Conservation (phyloP, 2,888 invertebrate species). For the Agrochola litura region DNA sequence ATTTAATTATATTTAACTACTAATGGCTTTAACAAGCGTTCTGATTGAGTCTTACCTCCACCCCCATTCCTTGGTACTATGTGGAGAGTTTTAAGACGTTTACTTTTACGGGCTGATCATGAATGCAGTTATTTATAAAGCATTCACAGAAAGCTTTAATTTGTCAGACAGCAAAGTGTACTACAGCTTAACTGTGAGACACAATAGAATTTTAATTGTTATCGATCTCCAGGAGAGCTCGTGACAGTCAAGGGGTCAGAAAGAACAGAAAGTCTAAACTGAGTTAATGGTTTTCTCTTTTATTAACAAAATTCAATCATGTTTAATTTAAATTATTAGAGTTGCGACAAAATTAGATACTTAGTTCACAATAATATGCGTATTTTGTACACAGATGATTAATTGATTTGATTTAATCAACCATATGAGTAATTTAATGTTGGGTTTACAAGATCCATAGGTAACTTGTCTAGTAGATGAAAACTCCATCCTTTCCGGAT, state of each 20-base stretch:
- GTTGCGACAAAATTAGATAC: conserved; percentile 3
- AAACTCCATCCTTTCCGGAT: not conserved
- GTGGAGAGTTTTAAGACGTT: not conserved
- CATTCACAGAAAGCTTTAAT: not conserved
- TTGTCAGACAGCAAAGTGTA: not conserved
- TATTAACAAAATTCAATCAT: not conserved
- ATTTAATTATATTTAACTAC: not conserved
- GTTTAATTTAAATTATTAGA: conserved; percentile 9
- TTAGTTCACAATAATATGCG: conserved; percentile 1
- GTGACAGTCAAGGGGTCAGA: no score
- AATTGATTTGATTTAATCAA: not conserved
- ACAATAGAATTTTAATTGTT: no score
- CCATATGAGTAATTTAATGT: not conserved
- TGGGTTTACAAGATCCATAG: not conserved
- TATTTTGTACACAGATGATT: conserved; percentile 9
- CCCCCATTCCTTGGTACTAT: not conserved
- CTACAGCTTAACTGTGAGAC: no score
- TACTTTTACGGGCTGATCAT: not conserved
- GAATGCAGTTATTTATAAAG: not conserved
- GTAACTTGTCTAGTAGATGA: not conserved
- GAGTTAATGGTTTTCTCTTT: conserved; percentile 12
- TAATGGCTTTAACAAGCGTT: not conserved
- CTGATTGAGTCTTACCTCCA: not conserved
- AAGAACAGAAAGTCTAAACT: not conserved
- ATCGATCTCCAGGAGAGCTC: no score